phyloP scores from a whole-genome alignment of 1,140 invertebrate genomes.

The Nephila pilipes region DNA sequence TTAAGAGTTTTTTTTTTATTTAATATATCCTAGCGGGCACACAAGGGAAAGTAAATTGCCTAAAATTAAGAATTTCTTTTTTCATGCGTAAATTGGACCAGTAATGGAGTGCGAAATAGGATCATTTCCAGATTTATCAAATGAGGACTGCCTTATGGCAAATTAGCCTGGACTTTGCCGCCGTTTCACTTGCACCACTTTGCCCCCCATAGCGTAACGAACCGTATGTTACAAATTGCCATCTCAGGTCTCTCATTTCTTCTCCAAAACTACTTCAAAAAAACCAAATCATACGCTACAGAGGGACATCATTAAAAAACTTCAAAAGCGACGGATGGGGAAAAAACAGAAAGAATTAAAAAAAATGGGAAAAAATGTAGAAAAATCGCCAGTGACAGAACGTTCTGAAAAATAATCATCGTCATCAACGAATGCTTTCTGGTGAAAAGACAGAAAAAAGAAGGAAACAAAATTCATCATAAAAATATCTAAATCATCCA shows the following conservation, averaged over 20 bases:
- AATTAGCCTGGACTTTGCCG: neutral
- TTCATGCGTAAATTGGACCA: neutral
- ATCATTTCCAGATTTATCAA: neutral
- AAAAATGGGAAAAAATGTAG: neutral
- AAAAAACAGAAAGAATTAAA: neutral
- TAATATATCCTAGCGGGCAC: too few species aligned
- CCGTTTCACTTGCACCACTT: neutral
- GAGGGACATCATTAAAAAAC: slow-evolving; percentile 59
- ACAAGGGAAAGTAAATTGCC: too few species aligned
- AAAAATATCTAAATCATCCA: neutral
- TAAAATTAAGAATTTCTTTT: neutral
- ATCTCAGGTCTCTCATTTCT: neutral
- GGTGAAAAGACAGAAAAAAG: neutral
- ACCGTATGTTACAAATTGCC: slow-evolving; percentile 51
- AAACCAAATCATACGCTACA: slow-evolving; percentile 53
- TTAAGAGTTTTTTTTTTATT: too few species aligned
- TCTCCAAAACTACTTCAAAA: neutral
- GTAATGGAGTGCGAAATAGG: neutral
- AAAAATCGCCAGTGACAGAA: slow-evolving; percentile 17
- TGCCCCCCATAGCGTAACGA: neutral
- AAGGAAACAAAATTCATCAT: neutral
- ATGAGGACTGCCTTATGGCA: neutral
- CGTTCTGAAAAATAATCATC: neutral
- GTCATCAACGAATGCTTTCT: neutral
- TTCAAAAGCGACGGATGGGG: slow-evolving; percentile 18